Conservation (phyloP, 1,140 invertebrate species). For the Brachystomella parvula region DNA sequence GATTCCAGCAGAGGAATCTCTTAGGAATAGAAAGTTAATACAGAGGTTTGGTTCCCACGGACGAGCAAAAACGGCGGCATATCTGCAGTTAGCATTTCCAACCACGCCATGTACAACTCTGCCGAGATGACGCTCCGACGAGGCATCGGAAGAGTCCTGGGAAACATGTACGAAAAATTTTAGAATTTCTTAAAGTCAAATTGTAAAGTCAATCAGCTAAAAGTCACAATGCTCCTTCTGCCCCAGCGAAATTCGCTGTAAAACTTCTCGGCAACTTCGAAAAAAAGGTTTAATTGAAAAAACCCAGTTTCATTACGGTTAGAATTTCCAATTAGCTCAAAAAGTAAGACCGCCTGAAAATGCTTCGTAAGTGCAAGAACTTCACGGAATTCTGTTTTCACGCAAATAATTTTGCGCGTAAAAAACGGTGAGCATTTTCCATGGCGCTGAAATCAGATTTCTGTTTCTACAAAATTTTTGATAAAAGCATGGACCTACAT, state of each 20-base stretch:
- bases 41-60: conserved; percentile 55
- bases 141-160: conserved; percentile 27
- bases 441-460: too few relatives aligned
- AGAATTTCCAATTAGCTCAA: neutral
- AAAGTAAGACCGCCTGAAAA: too few relatives aligned
- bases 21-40: conserved; percentile 58
- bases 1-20: too few relatives aligned
- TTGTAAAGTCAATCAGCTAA: neutral
- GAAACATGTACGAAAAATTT: neutral
- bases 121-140: conserved; percentile 45
- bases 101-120: conserved; percentile 55
- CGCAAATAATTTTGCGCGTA: too few relatives aligned
- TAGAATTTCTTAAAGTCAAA: neutral
- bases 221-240: too few relatives aligned
- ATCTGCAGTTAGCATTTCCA: conserved; percentile 52
- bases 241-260: too few relatives aligned
- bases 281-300: neutral
- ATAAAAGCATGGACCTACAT: conserved; percentile 56
- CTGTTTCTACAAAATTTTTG: too few relatives aligned
- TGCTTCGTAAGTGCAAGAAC: too few relatives aligned
- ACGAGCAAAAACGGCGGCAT: conserved; percentile 56
- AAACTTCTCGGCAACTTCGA: too few relatives aligned
- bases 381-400: too few relatives aligned
- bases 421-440: too few relatives aligned
- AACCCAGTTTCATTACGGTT: neutral